phyloP scores from a whole-genome alignment of 2,797 vertebrate genomes.

The Notoglanidium macrostoma region DNA sequence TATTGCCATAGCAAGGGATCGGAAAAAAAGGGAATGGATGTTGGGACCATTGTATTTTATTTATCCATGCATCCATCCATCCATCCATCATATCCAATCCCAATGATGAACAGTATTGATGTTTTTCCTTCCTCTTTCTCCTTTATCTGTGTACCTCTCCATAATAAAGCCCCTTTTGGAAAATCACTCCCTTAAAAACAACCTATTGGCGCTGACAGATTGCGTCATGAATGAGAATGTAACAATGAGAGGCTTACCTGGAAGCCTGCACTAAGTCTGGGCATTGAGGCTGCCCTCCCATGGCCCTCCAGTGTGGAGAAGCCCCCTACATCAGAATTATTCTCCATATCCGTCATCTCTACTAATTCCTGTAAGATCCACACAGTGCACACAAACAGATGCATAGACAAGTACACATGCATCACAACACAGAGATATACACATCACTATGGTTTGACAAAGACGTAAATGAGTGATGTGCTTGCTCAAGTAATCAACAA shows the following conservation, averaged over 20 bases:
- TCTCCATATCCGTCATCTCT: constrained; percentile 84
- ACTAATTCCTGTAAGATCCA: constrained; percentile 75
- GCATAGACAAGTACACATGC: constrained; percentile 18
- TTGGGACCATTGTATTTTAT: background rate
- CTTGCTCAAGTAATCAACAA: background rate
- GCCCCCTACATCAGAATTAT: constrained; percentile 76
- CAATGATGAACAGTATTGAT: background rate
- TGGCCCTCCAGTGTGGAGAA: constrained; percentile 86
- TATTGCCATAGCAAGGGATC: background rate
- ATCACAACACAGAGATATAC: constrained; percentile 15
- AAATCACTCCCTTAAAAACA: background rate
- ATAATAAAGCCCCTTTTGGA: background rate
- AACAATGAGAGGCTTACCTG: constrained; percentile 78
- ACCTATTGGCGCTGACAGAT: background rate
- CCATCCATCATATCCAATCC: background rate
- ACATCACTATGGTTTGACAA: constrained; percentile 14
- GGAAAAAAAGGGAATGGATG: background rate
- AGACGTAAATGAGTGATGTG: constrained; percentile 15
- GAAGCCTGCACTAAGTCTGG: constrained; percentile 88
- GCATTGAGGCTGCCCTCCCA: constrained; percentile 90
- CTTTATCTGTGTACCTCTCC: background rate
- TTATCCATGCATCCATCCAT: background rate
- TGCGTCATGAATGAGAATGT: background rate
- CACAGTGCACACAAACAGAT: constrained; percentile 30
- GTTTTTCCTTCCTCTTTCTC: background rate